Base-by-base conservation (phyloP, 2,888 invertebrate species). In the Clostera curtula region DNA sequence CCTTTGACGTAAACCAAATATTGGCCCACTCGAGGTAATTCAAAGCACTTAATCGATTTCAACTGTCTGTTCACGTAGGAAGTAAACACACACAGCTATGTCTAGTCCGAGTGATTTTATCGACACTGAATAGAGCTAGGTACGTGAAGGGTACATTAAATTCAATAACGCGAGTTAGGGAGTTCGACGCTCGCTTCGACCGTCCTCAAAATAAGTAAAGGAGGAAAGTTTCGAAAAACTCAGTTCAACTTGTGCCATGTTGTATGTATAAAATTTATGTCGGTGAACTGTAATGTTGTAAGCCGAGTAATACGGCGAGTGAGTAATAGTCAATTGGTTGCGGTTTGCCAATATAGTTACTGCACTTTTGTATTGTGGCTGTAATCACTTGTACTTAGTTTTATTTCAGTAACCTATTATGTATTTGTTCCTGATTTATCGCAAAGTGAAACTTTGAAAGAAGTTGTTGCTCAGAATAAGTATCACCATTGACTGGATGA, bases 91-190 rank as follows among this genome's bases (percentile, higher is more conserved):
- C 34, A 49, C 37, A 48, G 54, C 44, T 52, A 55, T 52, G 43
- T 44, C 45, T 54, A 49, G 41, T 62, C 59, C 57, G 56, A 68
- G 65, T 71, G 70, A 74, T 73, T 69, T 69, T 67, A 70, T 74
- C 67, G 66, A 57, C 63, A 64, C 63, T 61, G 68, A 68, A 69
- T 67, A 64, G 65, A 65, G 56, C 62, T 70, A 70, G 65, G 68
- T 66, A 65, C 59, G 59, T 54, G 58, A 57, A 68, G 68, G 73
- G 74, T 77, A 79, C 74, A 79, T 80, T 80, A 80, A 80, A 82
- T 80, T 83, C 79, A 80, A 83, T 83, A 83, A 82, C 76, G 66
- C 69, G 71, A 82, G 80, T 83, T 83, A 79, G 72, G 54, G 74
- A 79, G 76, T 77, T 80, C 73, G 74, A 65, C 73, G 76, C 75